Base-by-base conservation (phyloP, 2,113 vertebrate species). In the Lampris incognitus region DNA sequence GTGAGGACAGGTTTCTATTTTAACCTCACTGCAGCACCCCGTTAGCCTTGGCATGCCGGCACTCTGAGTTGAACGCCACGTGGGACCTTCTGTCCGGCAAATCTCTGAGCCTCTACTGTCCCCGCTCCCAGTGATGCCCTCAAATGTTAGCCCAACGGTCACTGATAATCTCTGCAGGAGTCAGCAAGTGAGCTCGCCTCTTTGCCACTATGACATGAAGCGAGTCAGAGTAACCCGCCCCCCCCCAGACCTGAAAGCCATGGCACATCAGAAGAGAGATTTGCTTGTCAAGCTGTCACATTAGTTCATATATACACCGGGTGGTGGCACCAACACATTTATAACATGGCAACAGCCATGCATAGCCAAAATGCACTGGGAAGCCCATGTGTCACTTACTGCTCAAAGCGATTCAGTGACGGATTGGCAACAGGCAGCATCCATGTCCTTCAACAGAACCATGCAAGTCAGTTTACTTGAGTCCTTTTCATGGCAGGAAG, bases 81-180 rank as follows among this genome's bases (percentile, higher is more conserved):
- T 85, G 76, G 76, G 67, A 92, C 89, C 87, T 92, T 85, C 76
- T 88, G 88, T 84, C 88, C 82, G 74, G 69, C 67, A 90, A 86
- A 86, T 85, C 88, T 86, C 74, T 9, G 0, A 79, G 81, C 87
- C 90, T 86, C 78, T 91, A 85, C 82, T 81, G 84, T 84, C 86
- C 61, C 77, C 41, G 67, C 82, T 83, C 75, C 84, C 80, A 40
- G 80, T 11, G 72, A 83, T 59, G 72, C 76, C 58, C 71, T 76
- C 78, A 83, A 87, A 87, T 82, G 61, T 86, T 85, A 88, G 62
- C 63, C 74, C 52, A 86, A 74, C 68, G 70, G 76, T 85, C 69
- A 62, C 66, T 80, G 73, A 81, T 87, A 66, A 86, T 83, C 69
- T 78, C 48, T 3, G 69, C 5, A 36, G 79, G 74, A 74, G 61